Conservation (phyloP, 2,113 vertebrate genomes). For the Leptocoma aspasia region DNA sequence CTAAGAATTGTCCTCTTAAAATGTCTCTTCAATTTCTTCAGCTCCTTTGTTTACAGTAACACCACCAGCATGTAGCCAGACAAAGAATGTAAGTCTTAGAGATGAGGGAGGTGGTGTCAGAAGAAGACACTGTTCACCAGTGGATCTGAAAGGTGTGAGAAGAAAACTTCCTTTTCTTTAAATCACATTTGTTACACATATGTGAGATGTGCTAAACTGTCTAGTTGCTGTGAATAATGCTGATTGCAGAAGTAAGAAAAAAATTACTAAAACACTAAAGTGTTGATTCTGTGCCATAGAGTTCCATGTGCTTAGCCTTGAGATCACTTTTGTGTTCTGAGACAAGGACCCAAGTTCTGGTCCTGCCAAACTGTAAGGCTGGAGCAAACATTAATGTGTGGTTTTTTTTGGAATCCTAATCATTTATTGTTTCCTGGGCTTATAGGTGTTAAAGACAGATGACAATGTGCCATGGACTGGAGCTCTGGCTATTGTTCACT, state of each 20-base stretch:
- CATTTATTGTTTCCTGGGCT: slow-evolving; percentile 1
- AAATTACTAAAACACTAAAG: background rate
- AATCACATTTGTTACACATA: background rate
- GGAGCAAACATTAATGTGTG: background rate
- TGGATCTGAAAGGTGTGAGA: background rate
- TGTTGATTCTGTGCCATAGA: background rate
- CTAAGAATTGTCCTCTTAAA: background rate
- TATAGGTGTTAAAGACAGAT: slow-evolving; percentile 92
- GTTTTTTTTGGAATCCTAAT: background rate
- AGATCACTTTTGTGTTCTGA: background rate
- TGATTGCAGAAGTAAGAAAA: background rate
- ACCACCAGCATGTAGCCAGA: background rate
- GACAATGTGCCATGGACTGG: slow-evolving; percentile 90
- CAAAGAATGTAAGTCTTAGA: background rate
- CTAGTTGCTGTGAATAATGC: background rate
- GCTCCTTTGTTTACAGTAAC: background rate
- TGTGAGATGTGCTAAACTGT: background rate
- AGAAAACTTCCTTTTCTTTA: background rate
- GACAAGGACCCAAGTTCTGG: background rate
- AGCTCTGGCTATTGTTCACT: slow-evolving; percentile 89
- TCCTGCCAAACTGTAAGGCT: background rate
- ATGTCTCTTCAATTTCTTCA: background rate
- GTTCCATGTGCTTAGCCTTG: background rate
- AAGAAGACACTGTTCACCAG: background rate
- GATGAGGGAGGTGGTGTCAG: background rate